These are phyloP conservation scores for Apostichopus californicus DNA, from an alignment of 35 echinoderm and acorn worm species.

Conservation along the genomic window DNA sequence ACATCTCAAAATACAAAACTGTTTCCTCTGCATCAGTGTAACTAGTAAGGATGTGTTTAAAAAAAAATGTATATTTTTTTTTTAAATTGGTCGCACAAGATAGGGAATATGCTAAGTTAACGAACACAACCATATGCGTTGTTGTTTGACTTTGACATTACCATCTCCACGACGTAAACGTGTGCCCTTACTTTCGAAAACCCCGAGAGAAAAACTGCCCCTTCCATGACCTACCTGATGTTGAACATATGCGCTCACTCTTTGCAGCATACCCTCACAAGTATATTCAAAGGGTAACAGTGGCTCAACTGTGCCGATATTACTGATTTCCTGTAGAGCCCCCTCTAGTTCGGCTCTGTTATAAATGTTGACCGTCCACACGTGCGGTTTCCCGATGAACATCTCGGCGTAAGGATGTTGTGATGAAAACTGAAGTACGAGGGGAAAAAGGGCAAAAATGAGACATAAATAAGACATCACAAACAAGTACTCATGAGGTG, in stretches of 20 bases:
- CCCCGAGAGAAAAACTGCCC: no score
- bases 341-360: conserved; percentile 48
- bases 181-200: no score
- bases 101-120: no score
- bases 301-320: conserved; percentile 41
- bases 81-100: no score
- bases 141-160: no score
- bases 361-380: conserved; percentile 81
- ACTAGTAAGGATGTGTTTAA: no score
- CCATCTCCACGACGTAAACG: no score
- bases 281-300: conserved; percentile 89
- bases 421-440: conserved; percentile 73
- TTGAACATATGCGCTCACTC: conserved; percentile 80
- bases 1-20: no score
- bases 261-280: conserved; percentile 91
- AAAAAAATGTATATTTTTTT: no score
- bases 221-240: conserved; percentile 75
- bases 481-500: no score
- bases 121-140: no score
- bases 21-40: no score
- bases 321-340: conserved; percentile 62
- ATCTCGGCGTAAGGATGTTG: conserved; percentile 94
- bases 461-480: background rate
- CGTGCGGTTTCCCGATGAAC: conserved; percentile 92
- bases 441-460: background rate